phyloP scores from a whole-genome alignment of 2,113 vertebrate species.

The Thamnophis sirtalis region DNA sequence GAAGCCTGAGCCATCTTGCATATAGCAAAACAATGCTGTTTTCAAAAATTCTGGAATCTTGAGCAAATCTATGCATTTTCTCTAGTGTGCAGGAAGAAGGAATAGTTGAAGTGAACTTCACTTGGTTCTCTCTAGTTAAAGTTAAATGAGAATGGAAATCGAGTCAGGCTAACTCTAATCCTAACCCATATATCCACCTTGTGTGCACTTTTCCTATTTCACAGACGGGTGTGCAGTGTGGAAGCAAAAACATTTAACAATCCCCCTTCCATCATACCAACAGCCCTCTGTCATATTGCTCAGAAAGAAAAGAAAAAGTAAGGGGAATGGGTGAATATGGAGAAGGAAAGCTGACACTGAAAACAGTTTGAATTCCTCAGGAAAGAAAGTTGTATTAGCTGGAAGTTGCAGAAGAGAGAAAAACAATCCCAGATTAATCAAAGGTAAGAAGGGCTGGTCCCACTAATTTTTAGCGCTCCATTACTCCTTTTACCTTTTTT shows the following conservation, averaged over 20 bases:
- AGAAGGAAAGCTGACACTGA: background rate
- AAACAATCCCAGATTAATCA: background rate
- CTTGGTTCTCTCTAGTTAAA: background rate
- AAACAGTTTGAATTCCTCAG: background rate
- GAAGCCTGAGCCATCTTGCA: background rate
- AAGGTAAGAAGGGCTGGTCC: background rate
- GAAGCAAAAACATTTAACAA: background rate
- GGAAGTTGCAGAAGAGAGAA: background rate
- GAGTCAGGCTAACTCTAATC: background rate
- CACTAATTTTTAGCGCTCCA: background rate
- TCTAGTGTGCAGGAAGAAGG: background rate
- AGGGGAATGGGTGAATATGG: background rate
- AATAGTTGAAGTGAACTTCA: background rate
- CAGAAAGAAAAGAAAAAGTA: background rate
- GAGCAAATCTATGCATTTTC: background rate
- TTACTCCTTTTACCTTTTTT: slow-evolving; percentile 64
- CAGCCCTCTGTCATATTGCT: background rate
- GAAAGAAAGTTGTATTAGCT: background rate
- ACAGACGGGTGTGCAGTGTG: background rate
- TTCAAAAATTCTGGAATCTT: background rate
- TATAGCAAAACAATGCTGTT: background rate
- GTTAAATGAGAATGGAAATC: background rate
- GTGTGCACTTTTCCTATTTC: background rate
- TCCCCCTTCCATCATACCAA: background rate
- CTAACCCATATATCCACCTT: background rate